phyloP scores from a whole-genome alignment of 30 jellyfish, hydroid and myxozoan species.

The Catostylus mosaicus region DNA sequence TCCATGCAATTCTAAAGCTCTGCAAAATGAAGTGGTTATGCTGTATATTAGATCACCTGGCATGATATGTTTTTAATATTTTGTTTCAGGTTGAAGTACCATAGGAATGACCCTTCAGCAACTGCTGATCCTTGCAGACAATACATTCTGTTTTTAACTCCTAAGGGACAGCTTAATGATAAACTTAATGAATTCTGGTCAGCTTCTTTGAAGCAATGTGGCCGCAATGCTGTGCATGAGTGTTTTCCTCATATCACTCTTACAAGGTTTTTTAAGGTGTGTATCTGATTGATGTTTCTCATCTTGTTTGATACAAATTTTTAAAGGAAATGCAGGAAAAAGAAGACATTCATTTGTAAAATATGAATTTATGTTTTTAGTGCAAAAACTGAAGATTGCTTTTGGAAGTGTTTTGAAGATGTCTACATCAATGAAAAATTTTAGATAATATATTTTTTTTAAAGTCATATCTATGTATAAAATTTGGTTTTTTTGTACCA shows the following conservation, averaged over 20 bases:
- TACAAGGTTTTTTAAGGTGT: constrained; percentile 91
- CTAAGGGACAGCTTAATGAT: constrained; percentile 79
- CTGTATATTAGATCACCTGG: too few relatives aligned
- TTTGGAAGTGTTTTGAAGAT: not conserved
- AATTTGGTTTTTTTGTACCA: too few relatives aligned
- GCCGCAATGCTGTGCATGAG: constrained; percentile 92
- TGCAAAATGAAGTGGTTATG: too few relatives aligned
- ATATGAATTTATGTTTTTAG: not conserved
- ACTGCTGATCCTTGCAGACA: constrained; percentile 69
- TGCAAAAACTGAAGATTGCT: not conserved
- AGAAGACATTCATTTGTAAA: not conserved
- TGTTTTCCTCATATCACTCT: constrained; percentile 95
- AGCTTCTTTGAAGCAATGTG: constrained; percentile 74
- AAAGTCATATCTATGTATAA: too few relatives aligned
- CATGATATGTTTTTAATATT: too few relatives aligned
- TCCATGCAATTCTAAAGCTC: too few relatives aligned
- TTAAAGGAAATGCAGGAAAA: not conserved
- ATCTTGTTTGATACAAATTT: not conserved
- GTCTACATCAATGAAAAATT: not conserved
- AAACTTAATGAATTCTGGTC: constrained; percentile 73
- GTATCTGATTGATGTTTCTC: not conserved
- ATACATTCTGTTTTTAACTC: constrained; percentile 79
- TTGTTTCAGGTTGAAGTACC: constrained; percentile 77
- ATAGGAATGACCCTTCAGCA: constrained; percentile 71
- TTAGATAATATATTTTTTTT: too few relatives aligned